These are phyloP conservation scores for Ceratitis capitata DNA, from an alignment of 1,140 invertebrate genomes.

Conservation along the genomic window DNA sequence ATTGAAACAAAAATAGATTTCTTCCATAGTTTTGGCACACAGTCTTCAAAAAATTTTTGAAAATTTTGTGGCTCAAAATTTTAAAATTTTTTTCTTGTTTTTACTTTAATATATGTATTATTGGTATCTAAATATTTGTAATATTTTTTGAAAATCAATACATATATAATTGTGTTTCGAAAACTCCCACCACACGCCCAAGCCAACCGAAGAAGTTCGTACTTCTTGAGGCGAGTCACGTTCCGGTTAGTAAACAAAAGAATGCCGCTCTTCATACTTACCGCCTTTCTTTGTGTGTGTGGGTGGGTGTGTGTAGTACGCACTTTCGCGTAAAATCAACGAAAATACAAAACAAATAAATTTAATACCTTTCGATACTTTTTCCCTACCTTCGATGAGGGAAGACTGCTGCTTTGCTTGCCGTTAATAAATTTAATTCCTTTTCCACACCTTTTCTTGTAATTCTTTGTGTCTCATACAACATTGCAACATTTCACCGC, in stretches of 20 bases:
- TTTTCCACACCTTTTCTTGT: background rate
- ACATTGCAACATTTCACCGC: background rate
- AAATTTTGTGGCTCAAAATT: no score
- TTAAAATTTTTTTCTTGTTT: no score
- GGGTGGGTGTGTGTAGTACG: background rate
- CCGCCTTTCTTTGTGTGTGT: background rate
- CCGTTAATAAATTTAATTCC: slow-evolving; percentile 12
- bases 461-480: background rate
- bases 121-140: no score
- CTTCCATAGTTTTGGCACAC: no score
- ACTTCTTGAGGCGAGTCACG: background rate
- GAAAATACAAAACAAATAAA: slow-evolving; percentile 20
- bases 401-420: background rate
- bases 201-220: background rate
- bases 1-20: no score
- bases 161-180: no score
- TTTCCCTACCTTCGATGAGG: background rate
- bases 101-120: no score
- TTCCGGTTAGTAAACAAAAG: background rate
- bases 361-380: slow-evolving; percentile 10
- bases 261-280: background rate
- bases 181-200: no score
- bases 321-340: background rate
- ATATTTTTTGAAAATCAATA: no score
- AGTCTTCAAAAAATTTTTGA: no score